Base-by-base conservation (phyloP, 2,888 invertebrate species). In the Periphyllus acericola region DNA sequence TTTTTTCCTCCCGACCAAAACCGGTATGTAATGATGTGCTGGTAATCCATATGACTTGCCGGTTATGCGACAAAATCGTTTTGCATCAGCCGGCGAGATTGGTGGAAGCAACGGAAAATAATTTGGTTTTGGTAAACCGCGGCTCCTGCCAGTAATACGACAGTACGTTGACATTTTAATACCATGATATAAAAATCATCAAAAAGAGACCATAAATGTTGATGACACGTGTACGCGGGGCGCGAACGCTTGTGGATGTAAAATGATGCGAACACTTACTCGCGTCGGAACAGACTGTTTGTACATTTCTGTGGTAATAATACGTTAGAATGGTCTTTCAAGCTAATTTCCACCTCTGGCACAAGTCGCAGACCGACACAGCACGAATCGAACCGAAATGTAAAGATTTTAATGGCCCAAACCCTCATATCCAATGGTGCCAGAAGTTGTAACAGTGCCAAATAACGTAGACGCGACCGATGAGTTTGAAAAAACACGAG, bases 31-130 rank as follows among this genome's bases (percentile, higher is more conserved):
- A 92, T 95, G 95, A 92, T 96, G 95, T 72, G 94, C 93, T 78
- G 94, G 94, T 87, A 95, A 92, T 55, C 95, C 94, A 90, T 95
- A 94, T 68, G 95, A 95, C 91, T 95, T 95, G 89, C 95, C 95
- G 81, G 96, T 96, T 90, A 96, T 95, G 90, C 95, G 94, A 92
- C 96, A 95, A 91, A 95, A 94, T 89, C 96, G 93, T 91, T 95
- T 94, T 2, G 96, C 96, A 91, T 96, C 96, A n/a, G 95, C 95
- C 25, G 96, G 96, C 81, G 96, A 95, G 89, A 96, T 94, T 6
- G 96, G 96, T 78, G 95, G 95, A 90, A 96, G 93, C 83, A 96
- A 93, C 34, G 96, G 96, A 91, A 96, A 95, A 91, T 96, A 96
- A 92, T 96, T 95, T 85, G 96, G 96, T 91, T 96, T 95, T 84